Evolutionary conservation across 64 coral and sea anemone species (phyloP).

Genomic region (Pocillopora damicornis): DNA sequence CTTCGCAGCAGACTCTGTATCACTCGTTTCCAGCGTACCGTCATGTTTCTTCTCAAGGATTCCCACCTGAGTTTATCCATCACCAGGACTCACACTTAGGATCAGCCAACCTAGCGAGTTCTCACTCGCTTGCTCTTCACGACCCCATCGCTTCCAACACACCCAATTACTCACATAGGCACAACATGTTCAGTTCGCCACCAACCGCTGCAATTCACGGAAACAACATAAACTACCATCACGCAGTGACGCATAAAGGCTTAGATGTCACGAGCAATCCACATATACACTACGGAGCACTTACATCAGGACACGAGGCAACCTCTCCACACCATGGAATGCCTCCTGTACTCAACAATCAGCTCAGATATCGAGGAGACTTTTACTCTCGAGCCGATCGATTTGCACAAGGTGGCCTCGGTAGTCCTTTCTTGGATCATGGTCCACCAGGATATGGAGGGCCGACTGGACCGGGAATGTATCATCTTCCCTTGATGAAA

Average conservation of each 20-base stretch:
- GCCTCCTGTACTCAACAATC: conserved; percentile 63
- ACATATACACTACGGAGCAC: conserved; percentile 64
- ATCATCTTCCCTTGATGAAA: conserved; percentile 85
- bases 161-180: conserved; percentile 79
- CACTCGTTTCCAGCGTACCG: conserved; percentile 96
- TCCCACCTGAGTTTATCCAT: conserved; percentile 81
- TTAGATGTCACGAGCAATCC: conserved; percentile 61
- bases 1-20: conserved; percentile 86
- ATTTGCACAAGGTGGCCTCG: conserved; percentile 76
- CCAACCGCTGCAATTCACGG: conserved; percentile 67
- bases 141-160: conserved; percentile 77
- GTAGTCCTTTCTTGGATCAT: conserved; percentile 85
- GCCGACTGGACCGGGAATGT: conserved; percentile 73
- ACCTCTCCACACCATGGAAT: conserved; percentile 77
- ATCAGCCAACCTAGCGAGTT: conserved; percentile 52
- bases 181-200: conserved; percentile 81
- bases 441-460: conserved; percentile 68
- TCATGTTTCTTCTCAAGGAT: conserved; percentile 79
- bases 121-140: conserved; percentile 84
- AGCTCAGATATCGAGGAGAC: conserved; percentile 68
- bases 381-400: conserved; percentile 75
- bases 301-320: conserved; percentile 68
- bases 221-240: conserved; percentile 93
- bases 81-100: conserved; percentile 88
- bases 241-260: conserved; percentile 80